Evolutionary conservation across 2,888 invertebrate genomes (phyloP).

Genomic region (Dasypogon diadema): DNA sequence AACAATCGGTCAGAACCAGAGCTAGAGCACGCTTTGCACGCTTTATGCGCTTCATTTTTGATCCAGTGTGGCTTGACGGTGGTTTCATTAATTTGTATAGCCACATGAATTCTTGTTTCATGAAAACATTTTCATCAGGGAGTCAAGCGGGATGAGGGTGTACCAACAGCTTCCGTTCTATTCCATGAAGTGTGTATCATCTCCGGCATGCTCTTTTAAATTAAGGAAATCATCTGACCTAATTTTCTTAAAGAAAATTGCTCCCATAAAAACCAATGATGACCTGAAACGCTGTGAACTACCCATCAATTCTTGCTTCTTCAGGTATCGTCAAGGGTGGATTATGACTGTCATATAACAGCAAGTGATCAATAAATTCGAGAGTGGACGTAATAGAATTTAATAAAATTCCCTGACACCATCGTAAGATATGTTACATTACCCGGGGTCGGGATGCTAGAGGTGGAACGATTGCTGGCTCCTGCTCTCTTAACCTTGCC

Average conservation of each 20-base stretch:
- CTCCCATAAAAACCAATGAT: background rate
- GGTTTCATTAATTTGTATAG: background rate
- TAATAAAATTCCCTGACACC: no score
- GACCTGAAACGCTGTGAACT: background rate
- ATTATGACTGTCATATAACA: background rate
- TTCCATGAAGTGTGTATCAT: background rate
- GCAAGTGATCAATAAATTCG: constrained; percentile 8
- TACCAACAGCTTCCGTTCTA: background rate
- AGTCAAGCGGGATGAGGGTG: background rate
- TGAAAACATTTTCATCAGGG: background rate
- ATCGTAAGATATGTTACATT: no score
- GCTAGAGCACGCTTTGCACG: no score
- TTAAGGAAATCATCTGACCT: constrained; percentile 16
- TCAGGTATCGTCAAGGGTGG: background rate
- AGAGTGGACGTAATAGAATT: no score
- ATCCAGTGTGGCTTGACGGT: background rate
- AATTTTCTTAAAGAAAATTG: background rate
- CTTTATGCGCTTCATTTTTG: no score
- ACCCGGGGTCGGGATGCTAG: no score
- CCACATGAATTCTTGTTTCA: background rate
- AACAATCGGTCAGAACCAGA: no score
- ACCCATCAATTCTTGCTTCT: background rate
- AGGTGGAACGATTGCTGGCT: no score
- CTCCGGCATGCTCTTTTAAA: background rate
- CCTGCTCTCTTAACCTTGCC: no score